Percentiles rank a stretch among this genome's conserved stretches.
Conservation (phyloP, 1,140 invertebrate genomes). For the Semibalanus balanoides region DNA sequence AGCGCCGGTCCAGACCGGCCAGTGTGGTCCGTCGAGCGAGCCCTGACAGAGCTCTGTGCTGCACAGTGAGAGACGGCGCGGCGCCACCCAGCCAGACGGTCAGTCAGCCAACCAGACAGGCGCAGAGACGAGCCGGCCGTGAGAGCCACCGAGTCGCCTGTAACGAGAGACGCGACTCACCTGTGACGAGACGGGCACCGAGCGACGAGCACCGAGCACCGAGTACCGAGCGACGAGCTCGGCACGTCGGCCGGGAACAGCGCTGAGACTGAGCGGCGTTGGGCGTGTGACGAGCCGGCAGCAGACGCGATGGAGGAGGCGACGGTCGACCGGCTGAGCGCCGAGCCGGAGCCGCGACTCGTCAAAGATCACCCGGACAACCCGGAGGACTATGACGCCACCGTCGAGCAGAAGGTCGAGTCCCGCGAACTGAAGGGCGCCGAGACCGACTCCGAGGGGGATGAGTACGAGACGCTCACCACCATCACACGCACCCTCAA, state of each 20-base stretch:
- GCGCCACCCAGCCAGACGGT: neutral
- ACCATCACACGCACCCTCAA: neutral
- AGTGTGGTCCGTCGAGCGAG: neutral
- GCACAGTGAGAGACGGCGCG: neutral
- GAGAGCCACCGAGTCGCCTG: no score
- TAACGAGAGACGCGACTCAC: no score
- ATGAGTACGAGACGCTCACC: constrained; percentile 4
- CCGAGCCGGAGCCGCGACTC: neutral
- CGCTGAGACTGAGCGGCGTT: no score
- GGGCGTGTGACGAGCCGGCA: no score
- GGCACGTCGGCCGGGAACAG: no score
- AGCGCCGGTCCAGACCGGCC: no score
- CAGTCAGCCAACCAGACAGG: neutral
- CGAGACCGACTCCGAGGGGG: neutral
- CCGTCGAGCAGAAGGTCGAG: neutral
- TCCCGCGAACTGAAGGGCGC: no score
- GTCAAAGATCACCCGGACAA: neutral
- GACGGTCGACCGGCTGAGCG: neutral
- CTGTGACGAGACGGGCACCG: no score
- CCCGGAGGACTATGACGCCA: neutral
- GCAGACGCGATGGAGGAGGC: neutral
- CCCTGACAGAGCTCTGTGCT: no score
- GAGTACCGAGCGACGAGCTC: no score
- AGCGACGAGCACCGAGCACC: no score
- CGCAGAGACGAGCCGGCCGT: neutral